Percentiles rank a stretch among this genome's conserved stretches.
Conservation (phyloP, 2,888 invertebrate genomes). For the Hypomecis atomaria region DNA sequence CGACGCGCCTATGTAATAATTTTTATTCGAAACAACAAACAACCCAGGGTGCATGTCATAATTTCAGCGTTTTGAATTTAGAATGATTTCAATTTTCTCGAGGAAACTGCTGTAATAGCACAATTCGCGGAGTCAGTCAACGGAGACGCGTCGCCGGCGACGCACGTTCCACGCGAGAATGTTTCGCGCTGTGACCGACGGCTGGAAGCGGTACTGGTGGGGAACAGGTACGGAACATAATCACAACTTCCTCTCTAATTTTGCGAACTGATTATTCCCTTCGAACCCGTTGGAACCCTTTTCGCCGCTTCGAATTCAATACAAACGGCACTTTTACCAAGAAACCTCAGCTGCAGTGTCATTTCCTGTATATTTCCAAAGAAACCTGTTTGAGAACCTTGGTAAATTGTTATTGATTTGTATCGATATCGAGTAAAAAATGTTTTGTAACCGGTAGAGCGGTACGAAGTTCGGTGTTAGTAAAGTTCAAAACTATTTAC, state of each 20-base stretch:
- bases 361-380: conserved; percentile 8
- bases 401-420: conserved; percentile 5
- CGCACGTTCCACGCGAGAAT: conserved; percentile 65
- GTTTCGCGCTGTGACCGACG: conserved; percentile 77
- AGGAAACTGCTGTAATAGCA: conserved; percentile 39
- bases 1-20: conserved; percentile 3
- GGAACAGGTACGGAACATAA: conserved; percentile 81
- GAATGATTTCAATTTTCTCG: conserved; percentile 46
- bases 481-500: conserved; percentile 75
- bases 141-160: conserved; percentile 70
- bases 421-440: conserved; percentile 6
- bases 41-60: conserved; percentile 4
- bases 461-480: conserved; percentile 59
- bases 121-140: conserved; percentile 60
- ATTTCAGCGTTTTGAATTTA: conserved; percentile 49
- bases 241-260: conserved; percentile 71
- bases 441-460: conserved; percentile 25
- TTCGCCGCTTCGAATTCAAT: conserved; percentile 17
- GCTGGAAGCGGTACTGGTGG: conserved; percentile 82
- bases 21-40: conserved; percentile 11
- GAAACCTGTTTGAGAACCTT: conserved; percentile 22
- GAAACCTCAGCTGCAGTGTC: background rate
- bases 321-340: conserved; percentile 15
- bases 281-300: conserved; percentile 42
- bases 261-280: conserved; percentile 52